A percentile compares a stretch with the other conserved stretches of the same genome.
phyloP scores from a whole-genome alignment of 2,113 vertebrate genomes.

The Ammodytes marinus region DNA sequence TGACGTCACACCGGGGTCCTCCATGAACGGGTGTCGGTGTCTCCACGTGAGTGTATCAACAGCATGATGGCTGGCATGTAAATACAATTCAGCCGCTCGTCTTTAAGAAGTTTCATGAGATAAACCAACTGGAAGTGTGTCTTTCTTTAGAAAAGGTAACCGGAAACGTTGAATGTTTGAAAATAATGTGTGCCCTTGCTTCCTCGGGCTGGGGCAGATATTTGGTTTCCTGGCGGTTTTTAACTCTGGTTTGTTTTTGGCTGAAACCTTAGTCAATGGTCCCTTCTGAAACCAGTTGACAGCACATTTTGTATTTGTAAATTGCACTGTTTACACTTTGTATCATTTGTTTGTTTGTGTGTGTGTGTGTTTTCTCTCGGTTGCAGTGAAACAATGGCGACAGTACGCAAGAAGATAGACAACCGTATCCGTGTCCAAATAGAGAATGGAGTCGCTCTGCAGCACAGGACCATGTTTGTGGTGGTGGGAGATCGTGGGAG shows the following conservation, averaged over 20 bases:
- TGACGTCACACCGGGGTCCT: constrained; percentile 76
- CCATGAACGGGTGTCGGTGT: constrained; percentile 43
- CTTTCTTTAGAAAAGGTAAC: constrained; percentile 38
- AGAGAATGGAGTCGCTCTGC: constrained; percentile 93
- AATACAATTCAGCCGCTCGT: background rate
- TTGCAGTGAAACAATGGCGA: constrained; percentile 77
- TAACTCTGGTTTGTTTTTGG: constrained; percentile 13
- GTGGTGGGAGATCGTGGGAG: constrained; percentile 94
- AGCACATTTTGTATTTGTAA: background rate
- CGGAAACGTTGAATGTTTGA: rapidly evolving
- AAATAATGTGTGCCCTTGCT: background rate
- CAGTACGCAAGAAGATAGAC: constrained; percentile 95
- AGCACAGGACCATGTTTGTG: constrained; percentile 91
- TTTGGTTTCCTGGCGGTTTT: background rate
- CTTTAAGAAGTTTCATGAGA: background rate
- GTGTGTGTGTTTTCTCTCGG: background rate
- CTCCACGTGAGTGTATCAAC: constrained; percentile 80
- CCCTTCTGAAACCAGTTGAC: background rate
- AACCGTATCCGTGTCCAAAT: constrained; percentile 96
- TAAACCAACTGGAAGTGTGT: background rate
- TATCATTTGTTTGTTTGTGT: background rate
- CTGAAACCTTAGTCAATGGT: background rate
- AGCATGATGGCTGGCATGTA: constrained; percentile 51
- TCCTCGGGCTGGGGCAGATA: too few relatives aligned
- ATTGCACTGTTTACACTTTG: background rate